These are phyloP conservation scores for Tanytarsus gracilentus DNA, from an alignment of 2,888 invertebrate genomes.

Conservation along the genomic window DNA sequence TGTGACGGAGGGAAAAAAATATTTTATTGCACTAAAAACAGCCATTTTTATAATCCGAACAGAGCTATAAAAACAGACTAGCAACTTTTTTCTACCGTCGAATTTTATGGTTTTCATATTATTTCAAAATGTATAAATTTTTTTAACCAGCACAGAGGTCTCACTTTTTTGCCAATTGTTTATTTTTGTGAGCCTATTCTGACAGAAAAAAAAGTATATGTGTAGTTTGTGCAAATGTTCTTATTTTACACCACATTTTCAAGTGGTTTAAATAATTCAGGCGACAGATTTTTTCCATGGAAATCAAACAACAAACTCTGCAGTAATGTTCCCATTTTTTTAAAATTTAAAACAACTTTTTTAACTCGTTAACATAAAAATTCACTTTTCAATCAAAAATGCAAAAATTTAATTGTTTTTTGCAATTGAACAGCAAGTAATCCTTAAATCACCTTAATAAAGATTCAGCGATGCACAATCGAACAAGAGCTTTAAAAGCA, in stretches of 20 bases:
- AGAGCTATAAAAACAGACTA: conserved; percentile 22
- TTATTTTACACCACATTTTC: no score
- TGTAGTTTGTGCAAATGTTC: no score
- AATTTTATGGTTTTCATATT: conserved; percentile 26
- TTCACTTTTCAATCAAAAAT: background rate
- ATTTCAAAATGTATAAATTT: conserved; percentile 9
- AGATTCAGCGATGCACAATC: background rate
- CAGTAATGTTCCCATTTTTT: no score
- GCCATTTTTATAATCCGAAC: conserved; percentile 25
- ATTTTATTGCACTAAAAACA: conserved; percentile 14
- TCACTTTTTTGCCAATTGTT: conserved; percentile 2
- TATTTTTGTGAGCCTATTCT: conserved; percentile 12
- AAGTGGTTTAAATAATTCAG: no score
- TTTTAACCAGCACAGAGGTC: background rate
- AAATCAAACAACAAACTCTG: no score
- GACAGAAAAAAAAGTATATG: no score
- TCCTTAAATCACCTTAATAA: background rate
- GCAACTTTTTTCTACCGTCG: conserved; percentile 10
- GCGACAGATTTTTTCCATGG: no score
- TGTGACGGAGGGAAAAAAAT: background rate
- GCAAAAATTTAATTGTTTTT: background rate
- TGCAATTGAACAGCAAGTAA: background rate
- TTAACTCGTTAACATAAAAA: background rate
- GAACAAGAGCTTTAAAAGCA: no score
- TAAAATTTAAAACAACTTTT: background rate